Conservation (phyloP, 2,113 vertebrate species). For the Gadus macrocephalus region DNA sequence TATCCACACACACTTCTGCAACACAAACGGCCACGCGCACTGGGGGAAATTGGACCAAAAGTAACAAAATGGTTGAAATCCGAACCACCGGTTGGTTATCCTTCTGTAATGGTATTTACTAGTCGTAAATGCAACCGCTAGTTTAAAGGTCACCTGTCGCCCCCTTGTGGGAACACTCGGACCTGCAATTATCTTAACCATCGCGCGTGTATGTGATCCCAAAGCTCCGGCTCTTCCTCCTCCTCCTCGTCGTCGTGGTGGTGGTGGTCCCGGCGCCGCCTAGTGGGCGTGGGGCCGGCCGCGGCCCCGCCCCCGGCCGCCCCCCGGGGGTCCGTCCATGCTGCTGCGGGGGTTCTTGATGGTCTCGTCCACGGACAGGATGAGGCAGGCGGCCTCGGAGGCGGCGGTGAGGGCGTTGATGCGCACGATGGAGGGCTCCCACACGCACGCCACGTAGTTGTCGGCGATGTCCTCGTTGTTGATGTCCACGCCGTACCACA, state of each 20-base stretch:
- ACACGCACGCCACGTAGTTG: constrained; percentile 86
- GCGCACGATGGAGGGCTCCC: constrained; percentile 90
- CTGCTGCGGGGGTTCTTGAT: constrained; percentile 91
- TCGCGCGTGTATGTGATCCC: not conserved
- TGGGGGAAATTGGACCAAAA: not conserved
- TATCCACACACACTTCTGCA: not conserved
- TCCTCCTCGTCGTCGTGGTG: not conserved
- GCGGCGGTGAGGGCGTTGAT: constrained; percentile 92
- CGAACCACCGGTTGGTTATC: not conserved
- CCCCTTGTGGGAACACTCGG: not conserved
- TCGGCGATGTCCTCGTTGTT: constrained; percentile 94
- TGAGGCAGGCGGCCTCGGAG: constrained; percentile 91
- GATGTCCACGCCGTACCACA: constrained; percentile 93
- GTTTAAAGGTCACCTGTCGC: not conserved
- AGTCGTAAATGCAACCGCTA: constrained; percentile 3
- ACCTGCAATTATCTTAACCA: no score
- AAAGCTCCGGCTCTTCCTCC: constrained; percentile 11
- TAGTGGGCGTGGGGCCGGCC: constrained; percentile 80
- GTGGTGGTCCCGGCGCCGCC: not conserved
- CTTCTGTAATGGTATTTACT: not conserved
- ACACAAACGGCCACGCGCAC: not conserved
- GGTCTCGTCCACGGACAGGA: constrained; percentile 92
- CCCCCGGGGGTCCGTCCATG: constrained; percentile 66
- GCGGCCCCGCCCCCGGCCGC: constrained; percentile 73
- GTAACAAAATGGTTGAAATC: not conserved